Percentiles rank a stretch among this genome's conserved stretches.
These are phyloP conservation scores for Solenopsis fugax DNA, from an alignment of 1,140 invertebrate species.

Conservation along the genomic window DNA sequence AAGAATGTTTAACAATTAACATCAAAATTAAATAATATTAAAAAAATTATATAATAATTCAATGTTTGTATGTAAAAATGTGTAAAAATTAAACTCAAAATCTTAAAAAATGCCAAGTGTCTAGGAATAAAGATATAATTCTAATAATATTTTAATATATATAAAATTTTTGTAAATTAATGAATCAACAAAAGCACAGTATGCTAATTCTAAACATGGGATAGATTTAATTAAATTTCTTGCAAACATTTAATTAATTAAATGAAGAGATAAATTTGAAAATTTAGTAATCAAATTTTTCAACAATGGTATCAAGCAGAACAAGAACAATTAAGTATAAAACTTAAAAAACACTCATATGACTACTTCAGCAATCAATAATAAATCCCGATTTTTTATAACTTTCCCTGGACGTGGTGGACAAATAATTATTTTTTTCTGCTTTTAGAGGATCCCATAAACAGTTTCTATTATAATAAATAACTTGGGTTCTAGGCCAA, in stretches of 20 bases:
- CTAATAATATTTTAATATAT: neutral
- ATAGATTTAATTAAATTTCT: constrained; percentile 6
- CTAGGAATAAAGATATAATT: neutral
- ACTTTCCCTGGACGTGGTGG: too few species aligned
- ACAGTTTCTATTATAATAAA: too few species aligned
- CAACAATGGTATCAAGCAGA: too few species aligned
- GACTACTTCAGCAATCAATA: too few species aligned
- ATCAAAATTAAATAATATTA: neutral
- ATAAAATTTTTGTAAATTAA: neutral
- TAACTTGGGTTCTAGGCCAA: too few species aligned
- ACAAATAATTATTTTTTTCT: too few species aligned
- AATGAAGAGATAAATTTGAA: neutral
- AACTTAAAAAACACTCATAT: too few species aligned
- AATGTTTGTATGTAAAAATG: constrained; percentile 1
- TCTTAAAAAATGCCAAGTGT: neutral
- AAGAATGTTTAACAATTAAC: neutral
- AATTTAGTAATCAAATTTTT: neutral
- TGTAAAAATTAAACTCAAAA: neutral
- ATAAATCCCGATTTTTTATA: too few species aligned
- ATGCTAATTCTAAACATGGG: neutral
- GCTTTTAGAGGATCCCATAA: too few species aligned
- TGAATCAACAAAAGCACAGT: neutral
- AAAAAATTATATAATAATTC: neutral
- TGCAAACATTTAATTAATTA: neutral
- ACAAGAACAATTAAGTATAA: too few species aligned